phyloP scores from a whole-genome alignment of 2,113 vertebrate genomes.

The Sylvilagus bachmani region DNA sequence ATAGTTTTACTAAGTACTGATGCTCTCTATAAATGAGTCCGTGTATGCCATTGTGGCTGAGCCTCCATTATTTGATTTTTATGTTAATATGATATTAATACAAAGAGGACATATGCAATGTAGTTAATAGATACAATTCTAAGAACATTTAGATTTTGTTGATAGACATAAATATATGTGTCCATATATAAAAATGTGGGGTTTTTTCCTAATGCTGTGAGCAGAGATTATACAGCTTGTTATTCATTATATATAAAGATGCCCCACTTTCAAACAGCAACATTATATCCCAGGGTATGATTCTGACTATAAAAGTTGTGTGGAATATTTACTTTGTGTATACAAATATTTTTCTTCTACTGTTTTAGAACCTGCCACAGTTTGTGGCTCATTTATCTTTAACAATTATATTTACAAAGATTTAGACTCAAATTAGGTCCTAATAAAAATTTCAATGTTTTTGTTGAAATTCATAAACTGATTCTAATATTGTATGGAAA shows the following conservation, averaged over 20 bases:
- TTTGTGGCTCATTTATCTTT: background rate
- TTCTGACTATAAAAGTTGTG: background rate
- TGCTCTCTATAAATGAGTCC: conserved; percentile 4
- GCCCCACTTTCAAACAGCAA: background rate
- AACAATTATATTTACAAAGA: background rate
- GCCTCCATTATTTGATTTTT: background rate
- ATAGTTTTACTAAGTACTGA: conserved; percentile 38
- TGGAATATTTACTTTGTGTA: background rate
- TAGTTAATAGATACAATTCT: too few relatives aligned
- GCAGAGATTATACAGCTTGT: background rate
- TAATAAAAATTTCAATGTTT: too few relatives aligned
- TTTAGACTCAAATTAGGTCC: background rate
- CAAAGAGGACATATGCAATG: too few relatives aligned
- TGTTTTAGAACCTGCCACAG: background rate
- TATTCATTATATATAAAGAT: background rate
- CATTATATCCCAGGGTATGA: background rate
- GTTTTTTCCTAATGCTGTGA: background rate
- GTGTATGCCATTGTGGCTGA: conserved; percentile 39
- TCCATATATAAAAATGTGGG: background rate
- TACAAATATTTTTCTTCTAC: background rate
- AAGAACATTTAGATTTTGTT: background rate
- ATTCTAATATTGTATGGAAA: too few relatives aligned
- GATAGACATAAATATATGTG: background rate
- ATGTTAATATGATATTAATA: too few relatives aligned
- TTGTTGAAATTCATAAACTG: too few relatives aligned